Evolutionary conservation across 2,797 vertebrate genomes (phyloP), one percentile per base, ranked within the genome.

Genomic region (Acanthopagrus latus): DNA sequence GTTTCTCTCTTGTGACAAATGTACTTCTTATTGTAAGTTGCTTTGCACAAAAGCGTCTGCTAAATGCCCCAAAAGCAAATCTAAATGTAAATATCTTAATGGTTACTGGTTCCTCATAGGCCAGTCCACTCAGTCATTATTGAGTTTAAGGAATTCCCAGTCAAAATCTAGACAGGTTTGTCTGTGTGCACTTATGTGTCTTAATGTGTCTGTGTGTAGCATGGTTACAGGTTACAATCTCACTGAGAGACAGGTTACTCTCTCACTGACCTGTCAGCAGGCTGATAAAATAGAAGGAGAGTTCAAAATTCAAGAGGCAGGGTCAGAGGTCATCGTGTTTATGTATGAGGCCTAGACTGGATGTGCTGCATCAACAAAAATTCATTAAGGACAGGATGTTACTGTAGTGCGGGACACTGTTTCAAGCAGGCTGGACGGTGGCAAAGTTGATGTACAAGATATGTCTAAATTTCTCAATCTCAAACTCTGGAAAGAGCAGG

Each of bases 241-340:
- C 27, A 27, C 27, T 27, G 27, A 27, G 27, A 14, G 58, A 78
- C 50, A 4, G 41, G 44, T 48, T 71, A 47, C 54, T 46, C 56
- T 86, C 78, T 78, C 70, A 62, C 57, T 27, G 75, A 74, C 44
- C 71, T 21, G 75, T 54, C 25, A 63, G 25, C 0, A 1, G 3
- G 47, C 56, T 54, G 47, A 80, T 80, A 23, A 79, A 86, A 78
- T 73, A 75, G 68, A 50, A 54, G 56, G 7, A 48, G 17, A 64
- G 83, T n/a, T 76, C 58, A 78, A 11, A 70, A 79, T 78, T 72
- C 73, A 71, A 23, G 27, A 71, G 44, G 17, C 3, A 38, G 64
- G 79, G 86, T 85, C 63, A 82, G 33, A 87, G 80, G 86, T 89
- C 68, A 21, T 7, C 0, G 38, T 70, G 57, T 87, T 84, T 77